phyloP scores from a whole-genome alignment of 2,797 vertebrate species.

The Hoplostethus atlanticus region DNA sequence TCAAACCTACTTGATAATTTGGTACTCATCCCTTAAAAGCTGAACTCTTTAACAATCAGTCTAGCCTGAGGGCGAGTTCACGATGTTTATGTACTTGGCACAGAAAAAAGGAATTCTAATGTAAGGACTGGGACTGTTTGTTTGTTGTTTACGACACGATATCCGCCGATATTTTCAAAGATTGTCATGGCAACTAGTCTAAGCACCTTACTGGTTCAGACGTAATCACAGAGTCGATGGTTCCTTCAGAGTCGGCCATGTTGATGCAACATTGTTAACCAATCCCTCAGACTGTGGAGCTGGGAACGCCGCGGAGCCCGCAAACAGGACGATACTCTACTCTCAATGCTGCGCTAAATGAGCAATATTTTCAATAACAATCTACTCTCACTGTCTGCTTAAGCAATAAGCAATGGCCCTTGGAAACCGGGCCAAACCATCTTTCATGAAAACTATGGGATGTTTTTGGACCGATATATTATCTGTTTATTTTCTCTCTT shows the following conservation, averaged over 20 bases:
- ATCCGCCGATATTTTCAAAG: no score
- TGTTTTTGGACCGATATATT: no score
- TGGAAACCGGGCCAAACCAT: no score
- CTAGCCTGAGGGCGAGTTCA: slow-evolving; percentile 31
- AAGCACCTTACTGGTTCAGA: not conserved
- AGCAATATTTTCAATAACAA: slow-evolving; percentile 5
- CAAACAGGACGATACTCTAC: no score
- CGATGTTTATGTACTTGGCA: slow-evolving; percentile 46
- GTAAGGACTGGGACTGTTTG: slow-evolving; percentile 14
- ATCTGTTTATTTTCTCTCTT: not conserved
- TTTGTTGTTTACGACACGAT: no score
- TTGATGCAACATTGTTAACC: no score
- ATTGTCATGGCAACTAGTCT: no score
- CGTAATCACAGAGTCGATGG: not conserved
- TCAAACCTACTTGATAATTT: slow-evolving; percentile 11
- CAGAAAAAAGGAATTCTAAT: slow-evolving; percentile 31
- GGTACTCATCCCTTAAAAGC: slow-evolving; percentile 12
- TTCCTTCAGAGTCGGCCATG: no score
- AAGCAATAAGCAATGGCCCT: not conserved
- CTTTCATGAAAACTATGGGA: no score
- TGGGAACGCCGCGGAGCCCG: no score
- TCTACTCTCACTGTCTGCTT: not conserved
- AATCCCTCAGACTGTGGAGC: no score
- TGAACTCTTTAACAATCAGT: slow-evolving; percentile 28
- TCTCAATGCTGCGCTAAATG: not conserved